These are phyloP conservation scores for Thamnaconus septentrionalis DNA, from an alignment of 2,113 vertebrate genomes.

Conservation along the genomic window DNA sequence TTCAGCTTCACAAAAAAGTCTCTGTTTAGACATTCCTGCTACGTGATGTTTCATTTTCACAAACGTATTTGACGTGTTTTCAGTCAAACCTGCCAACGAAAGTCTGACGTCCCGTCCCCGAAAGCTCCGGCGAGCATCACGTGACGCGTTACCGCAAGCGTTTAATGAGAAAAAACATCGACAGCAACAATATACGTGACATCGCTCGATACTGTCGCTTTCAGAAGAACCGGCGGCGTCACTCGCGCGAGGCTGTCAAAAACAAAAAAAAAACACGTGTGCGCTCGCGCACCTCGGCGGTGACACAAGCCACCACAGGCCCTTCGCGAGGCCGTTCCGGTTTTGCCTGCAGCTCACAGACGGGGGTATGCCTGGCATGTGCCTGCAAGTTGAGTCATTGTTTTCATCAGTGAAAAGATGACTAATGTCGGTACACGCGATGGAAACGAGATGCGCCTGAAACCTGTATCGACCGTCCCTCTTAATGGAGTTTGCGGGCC, in stretches of 20 bases:
- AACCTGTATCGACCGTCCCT: conserved; percentile 25
- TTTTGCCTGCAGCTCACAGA: conserved; percentile 7
- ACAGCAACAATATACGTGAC: too few relatives aligned
- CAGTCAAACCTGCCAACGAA: too few relatives aligned
- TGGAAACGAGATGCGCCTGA: conserved; percentile 23
- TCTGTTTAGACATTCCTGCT: too few relatives aligned
- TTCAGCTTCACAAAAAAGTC: too few relatives aligned
- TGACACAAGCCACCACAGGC: conserved; percentile 61
- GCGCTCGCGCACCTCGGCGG: conserved; percentile 14
- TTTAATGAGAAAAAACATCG: too few relatives aligned
- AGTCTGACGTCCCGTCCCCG: too few relatives aligned
- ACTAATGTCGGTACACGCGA: conserved; percentile 29
- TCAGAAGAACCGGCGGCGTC: too few relatives aligned
- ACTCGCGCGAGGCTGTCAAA: neutral
- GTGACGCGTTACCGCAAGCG: too few relatives aligned
- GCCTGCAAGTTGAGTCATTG: conserved; percentile 57
- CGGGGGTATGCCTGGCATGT: conserved; percentile 52
- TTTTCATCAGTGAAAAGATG: conserved; percentile 47
- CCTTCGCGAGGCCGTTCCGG: conserved; percentile 19
- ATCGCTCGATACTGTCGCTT: too few relatives aligned
- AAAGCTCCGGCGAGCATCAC: too few relatives aligned
- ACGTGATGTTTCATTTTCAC: too few relatives aligned
- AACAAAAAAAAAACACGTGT: neutral
- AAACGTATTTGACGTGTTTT: too few relatives aligned
- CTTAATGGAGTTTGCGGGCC: conserved; percentile 22